These are phyloP conservation scores for Eriosoma lanigerum DNA, from an alignment of 1,140 invertebrate genomes.

Conservation along the genomic window DNA sequence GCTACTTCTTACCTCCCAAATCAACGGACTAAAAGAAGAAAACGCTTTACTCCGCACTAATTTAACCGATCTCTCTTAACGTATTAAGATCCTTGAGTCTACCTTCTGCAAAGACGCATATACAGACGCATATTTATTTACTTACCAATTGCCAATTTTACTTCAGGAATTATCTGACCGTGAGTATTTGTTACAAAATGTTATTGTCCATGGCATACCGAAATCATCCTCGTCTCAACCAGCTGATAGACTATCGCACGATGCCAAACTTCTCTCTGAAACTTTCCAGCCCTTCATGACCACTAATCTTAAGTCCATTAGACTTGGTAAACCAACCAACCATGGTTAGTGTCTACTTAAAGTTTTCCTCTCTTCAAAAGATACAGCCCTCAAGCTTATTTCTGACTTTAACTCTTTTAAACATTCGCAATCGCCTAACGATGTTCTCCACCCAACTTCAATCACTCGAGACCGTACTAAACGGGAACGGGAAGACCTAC, in stretches of 20 bases:
- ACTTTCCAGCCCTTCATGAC: background rate
- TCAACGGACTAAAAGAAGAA: no score
- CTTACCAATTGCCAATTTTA: background rate
- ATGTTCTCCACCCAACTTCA: background rate
- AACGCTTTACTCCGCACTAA: no score
- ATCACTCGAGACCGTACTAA: background rate
- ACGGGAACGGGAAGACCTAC: background rate
- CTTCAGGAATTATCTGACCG: background rate
- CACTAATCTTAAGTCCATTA: slow-evolving; percentile 9
- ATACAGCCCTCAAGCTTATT: background rate
- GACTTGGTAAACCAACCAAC: slow-evolving; percentile 3
- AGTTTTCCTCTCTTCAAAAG: background rate
- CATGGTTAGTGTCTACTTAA: background rate
- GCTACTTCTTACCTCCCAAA: no score
- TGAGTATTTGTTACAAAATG: background rate
- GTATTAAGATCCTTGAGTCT: background rate
- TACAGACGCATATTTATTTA: no score
- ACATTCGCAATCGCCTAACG: no score
- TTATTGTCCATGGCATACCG: no score
- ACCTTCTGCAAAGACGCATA: background rate
- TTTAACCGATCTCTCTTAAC: background rate
- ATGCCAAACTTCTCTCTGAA: background rate
- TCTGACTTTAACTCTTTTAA: no score
- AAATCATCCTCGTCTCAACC: no score
- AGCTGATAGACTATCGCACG: no score